Evolutionary conservation across 64 coral and sea anemone species (phyloP), one percentile per base, ranked within the genome.

Genomic region (Montipora efflorescens): DNA sequence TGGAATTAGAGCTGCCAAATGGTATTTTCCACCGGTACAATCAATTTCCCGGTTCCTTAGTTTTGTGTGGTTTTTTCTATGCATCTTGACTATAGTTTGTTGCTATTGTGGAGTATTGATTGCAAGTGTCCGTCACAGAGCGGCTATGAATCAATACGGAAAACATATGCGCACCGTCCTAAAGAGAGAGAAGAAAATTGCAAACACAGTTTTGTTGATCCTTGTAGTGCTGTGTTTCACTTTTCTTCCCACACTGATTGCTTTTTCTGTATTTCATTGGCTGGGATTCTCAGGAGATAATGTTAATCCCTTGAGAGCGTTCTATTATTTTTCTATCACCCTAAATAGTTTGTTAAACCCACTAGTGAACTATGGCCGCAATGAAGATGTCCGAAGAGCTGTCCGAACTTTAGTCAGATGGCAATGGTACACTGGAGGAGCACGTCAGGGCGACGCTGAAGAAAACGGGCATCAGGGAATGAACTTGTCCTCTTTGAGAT

Each of bases 141-240:
- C 8, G 8, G 8, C 79, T 64, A 64, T 64, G 61, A 3, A 64
- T 14, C 14, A 14, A 16, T 64, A 64, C 61, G 61, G 61, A 64
- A 20, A n/a, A 23, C n/a, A 13, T 20, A 59, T 28, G 10, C 51
- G 53, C 79, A 12, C 79, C 4, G 11, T 22, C 3, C 3, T 81
- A 28, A 25, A 23, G 20, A 22, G 79, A 19, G 79, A 81, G 52
- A 81, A 28, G 19, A 81, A 59, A 59, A 8, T 81, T 12, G 79
- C 79, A 2, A 81, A 81, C 20, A 81, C 79, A 81, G 79, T 81
- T 36, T n/a, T 50, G 9, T 81, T 81, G 8, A 81, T 81, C 8
- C 52, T 81, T 3, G 3, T 81, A 25, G 79, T 81, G 8, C 51
- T 81, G 3, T 57, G 50, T 13, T 81, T 81, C 0, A 81, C 79